Base-by-base conservation (phyloP, 2,797 vertebrate genomes). In the Siniperca scherzeri region DNA sequence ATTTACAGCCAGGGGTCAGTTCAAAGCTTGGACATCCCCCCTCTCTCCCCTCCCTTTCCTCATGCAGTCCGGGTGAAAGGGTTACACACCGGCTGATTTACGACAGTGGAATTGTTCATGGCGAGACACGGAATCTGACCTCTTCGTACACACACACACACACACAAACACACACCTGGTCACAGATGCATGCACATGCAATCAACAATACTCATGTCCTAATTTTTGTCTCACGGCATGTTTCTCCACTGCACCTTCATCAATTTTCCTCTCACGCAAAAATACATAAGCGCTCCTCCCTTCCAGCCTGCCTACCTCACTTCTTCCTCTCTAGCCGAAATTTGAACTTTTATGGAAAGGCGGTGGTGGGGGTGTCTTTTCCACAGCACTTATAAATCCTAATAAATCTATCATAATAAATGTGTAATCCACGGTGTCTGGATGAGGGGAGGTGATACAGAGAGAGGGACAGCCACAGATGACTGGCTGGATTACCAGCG, bases 361-460 rank as follows among this genome's bases (percentile, higher is more conserved):
- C 48, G 46, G 81, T 42, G 82, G 68, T 4, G 66, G 60, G 68
- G 86, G 72, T 66, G 77, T 82, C 84, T 93, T 91, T 87, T 92
- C 85, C 90, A 85, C 86, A 69, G 86, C 84, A 71, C 80, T 82
- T 90, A 91, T 93, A 91, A 92, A 94, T 91, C 91, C 90, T 84
- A 90, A 94, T 93, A 92, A 95, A 95, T 95, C 94, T 88, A 91
- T 91, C 91, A 94, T 92, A 94, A 94, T 93, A 91, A 93, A 90
- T 75, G 90, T 81, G 89, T 94, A 93, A 94, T 92, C 92, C 91
- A 82, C 53, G 12, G 65, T 91, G 92, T 93, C 93, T 94, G 92
- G 87, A 90, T 90, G 91, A 89, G 85, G 90, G 87, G 82, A 90
- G 89, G 87, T 77, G 57, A 86, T 88, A 85, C 84, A 79, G 84